Base-by-base conservation (phyloP, 2,797 vertebrate genomes). In the Oreonectes daqikongensis region DNA sequence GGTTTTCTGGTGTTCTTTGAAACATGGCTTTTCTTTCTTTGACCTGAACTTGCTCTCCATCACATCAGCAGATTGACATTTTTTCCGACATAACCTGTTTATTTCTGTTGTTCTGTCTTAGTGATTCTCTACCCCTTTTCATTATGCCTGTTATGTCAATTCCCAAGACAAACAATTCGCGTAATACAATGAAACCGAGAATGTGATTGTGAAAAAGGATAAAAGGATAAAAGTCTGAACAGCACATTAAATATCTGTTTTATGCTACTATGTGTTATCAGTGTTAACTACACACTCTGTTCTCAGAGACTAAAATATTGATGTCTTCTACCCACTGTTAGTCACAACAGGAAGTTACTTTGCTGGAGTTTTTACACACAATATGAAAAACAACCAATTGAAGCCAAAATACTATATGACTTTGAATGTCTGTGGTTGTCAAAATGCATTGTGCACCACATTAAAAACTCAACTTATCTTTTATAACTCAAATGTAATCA, bases 261-360 rank as follows among this genome's bases (percentile, higher is more conserved):
- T 5, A 11, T 11, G 15, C 50, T 26, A 18, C 30, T 38, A 18
- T 71, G 53, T 18, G 18, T 48, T 46, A 22, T 72, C 40, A 30
- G 10, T 55, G 17, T 20, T 38, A 46, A 72, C 10, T 18, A 3
- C 40, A 57, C 68, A 18, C 20, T 3, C 14, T 22, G 32, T 59
- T 57, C 22, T 42, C 24, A 28, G 5, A 55, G 15, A 70, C 20
- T 57, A 12, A 42, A 71, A 59, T 30, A 30, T 30, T 30, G 52
- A 40, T 42, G 50, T 69, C 32, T 67, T 68, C 26, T 50, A 68
- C 55, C 14, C 55, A 59, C 55, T 59, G 26, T 32, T 69, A 69
- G 28, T 50, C 32, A 55, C 22, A 69, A 69, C 52, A 69, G 50
- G 26, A 30, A 59, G 15, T 69, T 24, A 30, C 14, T 55, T 68